These are phyloP conservation scores for Tethea ocularis DNA, from an alignment of 2,888 invertebrate genomes.

Conservation along the genomic window DNA sequence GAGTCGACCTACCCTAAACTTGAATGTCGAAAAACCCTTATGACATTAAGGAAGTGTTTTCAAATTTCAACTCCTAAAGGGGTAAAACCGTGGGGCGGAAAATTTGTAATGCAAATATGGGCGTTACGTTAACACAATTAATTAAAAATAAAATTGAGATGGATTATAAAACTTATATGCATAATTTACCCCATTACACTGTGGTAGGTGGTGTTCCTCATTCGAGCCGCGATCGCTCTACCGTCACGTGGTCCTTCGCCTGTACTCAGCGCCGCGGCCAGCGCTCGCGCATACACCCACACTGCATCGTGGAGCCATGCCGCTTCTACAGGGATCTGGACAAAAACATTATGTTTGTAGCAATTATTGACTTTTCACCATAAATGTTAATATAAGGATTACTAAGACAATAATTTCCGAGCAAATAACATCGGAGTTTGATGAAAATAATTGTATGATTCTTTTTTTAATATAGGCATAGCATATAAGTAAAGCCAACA, in stretches of 20 bases:
- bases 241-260: constrained; percentile 91
- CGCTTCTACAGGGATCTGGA: constrained; percentile 92
- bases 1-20: too few species aligned
- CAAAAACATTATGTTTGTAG: neutral
- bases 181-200: constrained; percentile 91
- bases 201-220: constrained; percentile 90
- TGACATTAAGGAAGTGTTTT: too few species aligned
- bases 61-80: too few species aligned
- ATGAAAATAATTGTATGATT: neutral
- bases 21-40: too few species aligned
- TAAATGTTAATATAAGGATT: neutral
- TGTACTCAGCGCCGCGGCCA: constrained; percentile 87
- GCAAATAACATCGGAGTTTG: too few species aligned
- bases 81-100: too few species aligned
- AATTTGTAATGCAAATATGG: too few species aligned
- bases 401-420: neutral
- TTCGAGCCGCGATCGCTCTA: constrained; percentile 89
- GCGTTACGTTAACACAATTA: too few species aligned
- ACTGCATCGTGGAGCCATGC: constrained; percentile 97
- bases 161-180: neutral
- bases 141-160: too few species aligned
- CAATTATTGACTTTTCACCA: neutral
- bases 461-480: neutral
- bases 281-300: constrained; percentile 93
- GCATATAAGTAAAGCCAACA: neutral